A percentile compares a stretch with the other conserved stretches of the same genome.
phyloP scores from a whole-genome alignment of 2,113 vertebrate species.

The Pseudois nayaur region DNA sequence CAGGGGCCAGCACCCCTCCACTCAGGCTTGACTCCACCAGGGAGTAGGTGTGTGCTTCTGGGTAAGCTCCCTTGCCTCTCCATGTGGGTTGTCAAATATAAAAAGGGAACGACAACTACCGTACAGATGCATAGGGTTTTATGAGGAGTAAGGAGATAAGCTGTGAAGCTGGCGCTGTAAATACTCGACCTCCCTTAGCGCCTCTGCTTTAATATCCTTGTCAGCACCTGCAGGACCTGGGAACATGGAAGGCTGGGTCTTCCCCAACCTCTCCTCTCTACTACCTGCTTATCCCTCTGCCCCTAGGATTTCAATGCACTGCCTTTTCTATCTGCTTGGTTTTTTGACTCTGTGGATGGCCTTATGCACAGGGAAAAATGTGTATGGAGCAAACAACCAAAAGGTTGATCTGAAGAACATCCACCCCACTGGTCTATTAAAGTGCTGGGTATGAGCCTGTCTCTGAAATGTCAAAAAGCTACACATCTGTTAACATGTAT shows the following conservation, averaged over 20 bases:
- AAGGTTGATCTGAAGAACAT: not conserved
- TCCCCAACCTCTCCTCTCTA: not conserved
- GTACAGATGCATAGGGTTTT: not conserved
- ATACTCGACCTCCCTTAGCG: accelerated
- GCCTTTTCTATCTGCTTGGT: not conserved
- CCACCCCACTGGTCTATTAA: not conserved
- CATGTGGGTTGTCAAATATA: not conserved
- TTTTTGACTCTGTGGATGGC: not conserved
- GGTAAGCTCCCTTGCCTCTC: not conserved
- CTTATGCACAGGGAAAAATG: too few relatives aligned
- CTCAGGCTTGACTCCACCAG: not conserved
- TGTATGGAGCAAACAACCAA: not conserved
- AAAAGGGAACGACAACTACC: not conserved
- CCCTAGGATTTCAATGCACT: not conserved
- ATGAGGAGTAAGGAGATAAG: not conserved
- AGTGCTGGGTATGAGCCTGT: not conserved
- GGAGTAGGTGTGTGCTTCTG: not conserved
- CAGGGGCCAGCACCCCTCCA: not conserved
- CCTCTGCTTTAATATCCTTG: not conserved
- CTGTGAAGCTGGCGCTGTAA: not conserved
- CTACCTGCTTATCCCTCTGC: not conserved
- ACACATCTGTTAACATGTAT: not conserved
- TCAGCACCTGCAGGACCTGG: not conserved
- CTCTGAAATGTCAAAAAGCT: not conserved
- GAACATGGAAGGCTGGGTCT: not conserved